Conservation (phyloP, 2,797 vertebrate species). For the Leptodactylus fallax region DNA sequence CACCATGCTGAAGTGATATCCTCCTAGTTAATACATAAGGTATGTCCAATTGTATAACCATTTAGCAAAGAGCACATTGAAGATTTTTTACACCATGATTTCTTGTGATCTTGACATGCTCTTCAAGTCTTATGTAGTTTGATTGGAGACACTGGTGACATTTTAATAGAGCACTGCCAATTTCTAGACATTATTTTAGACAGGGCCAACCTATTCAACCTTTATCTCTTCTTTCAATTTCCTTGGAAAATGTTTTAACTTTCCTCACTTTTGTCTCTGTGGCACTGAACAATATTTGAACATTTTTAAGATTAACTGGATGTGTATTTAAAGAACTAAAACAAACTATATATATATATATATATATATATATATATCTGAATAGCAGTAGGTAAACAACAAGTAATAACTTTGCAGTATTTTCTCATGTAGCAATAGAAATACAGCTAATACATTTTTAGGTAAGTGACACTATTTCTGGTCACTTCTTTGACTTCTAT, state of each 20-base stretch:
- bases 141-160: conserved; percentile 12
- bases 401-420: no score
- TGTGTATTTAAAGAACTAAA: no score
- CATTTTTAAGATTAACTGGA: not conserved
- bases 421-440: no score
- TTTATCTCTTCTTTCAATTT: not conserved
- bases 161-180: conserved; percentile 18
- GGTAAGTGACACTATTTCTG: no score
- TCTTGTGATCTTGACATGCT: conserved; percentile 38
- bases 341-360: no score
- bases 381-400: no score
- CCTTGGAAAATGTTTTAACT: not conserved
- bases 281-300: not conserved
- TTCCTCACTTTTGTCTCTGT: not conserved
- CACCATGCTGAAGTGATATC: conserved; percentile 48
- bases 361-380: no score
- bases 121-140: conserved; percentile 15
- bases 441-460: no score
- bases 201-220: not conserved
- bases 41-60: conserved; percentile 23
- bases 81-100: conserved; percentile 6
- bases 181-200: not conserved
- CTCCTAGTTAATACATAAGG: conserved; percentile 27
- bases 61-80: not conserved
- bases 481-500: no score